Evolutionary conservation across 2,113 vertebrate genomes (phyloP), one percentile per base, ranked within the genome.

Genomic region (Apodemus sylvaticus): DNA sequence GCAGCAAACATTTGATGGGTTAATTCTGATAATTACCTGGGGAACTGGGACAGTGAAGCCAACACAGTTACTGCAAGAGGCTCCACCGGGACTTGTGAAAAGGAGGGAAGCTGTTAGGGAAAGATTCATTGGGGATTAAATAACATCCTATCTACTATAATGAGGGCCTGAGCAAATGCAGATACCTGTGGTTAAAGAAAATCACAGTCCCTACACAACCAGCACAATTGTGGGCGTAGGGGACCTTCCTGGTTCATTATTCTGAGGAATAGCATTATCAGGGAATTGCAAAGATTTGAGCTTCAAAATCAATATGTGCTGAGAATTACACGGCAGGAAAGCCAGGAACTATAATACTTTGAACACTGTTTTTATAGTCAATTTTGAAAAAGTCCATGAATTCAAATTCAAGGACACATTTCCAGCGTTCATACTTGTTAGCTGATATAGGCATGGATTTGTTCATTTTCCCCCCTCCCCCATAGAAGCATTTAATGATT

Each of bases 121-220:
- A 90, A 73, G 81, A 94, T 79, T 96, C 91, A 89, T 42, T 64
- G 31, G 88, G 64, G 90, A 94, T 97, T 96, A 97, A 97, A 95
- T 96, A 96, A 91, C 96, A 96, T 96, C 92, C 55, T 90, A 93
- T 94, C 45, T 42, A 45, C 92, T 92, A 12, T 97, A 97, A 97
- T 97, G 94, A 97, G 81, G 74, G 86, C 92, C 96, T 95, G 95
- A 97, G 97, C 85, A 93, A 95, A 96, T 17, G 3, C 95, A 97
- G 97, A 97, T 91, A 94, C 92, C 97, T 95, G 91, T 97, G 96
- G 95, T 97, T 98, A 97, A 97, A 96, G 97, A 94, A 97, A 97
- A 97, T 98, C 97, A 96, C 82, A 94, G 95, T 78, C 93, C 93
- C 94, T 95, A 48, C 53, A 76, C 96, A 74, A 70, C 55, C 51